These are phyloP conservation scores for Rhopalosiphum padi DNA, from an alignment of 1,140 invertebrate genomes.

Conservation along the genomic window DNA sequence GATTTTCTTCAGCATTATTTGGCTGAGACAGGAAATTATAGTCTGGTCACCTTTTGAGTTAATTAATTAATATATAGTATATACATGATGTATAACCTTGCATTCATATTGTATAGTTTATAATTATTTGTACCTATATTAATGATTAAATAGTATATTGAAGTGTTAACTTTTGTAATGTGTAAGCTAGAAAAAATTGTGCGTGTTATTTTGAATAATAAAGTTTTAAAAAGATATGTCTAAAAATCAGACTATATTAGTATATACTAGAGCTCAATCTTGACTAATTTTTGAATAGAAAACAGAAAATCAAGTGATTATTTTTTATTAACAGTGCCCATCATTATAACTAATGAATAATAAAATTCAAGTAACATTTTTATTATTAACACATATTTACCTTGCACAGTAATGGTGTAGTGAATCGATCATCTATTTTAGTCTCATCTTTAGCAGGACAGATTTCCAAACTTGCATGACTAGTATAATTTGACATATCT, in stretches of 20 bases:
- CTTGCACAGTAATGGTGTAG: constrained; percentile 38
- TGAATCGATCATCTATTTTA: constrained; percentile 48
- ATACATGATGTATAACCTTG: background rate
- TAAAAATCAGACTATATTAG: too few relatives aligned
- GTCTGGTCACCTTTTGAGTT: background rate
- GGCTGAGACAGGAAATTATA: background rate
- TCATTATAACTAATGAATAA: background rate
- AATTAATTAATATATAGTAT: background rate
- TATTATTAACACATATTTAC: background rate
- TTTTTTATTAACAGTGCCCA: too few relatives aligned
- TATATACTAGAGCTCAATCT: too few relatives aligned
- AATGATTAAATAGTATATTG: too few relatives aligned
- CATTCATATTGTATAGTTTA: background rate
- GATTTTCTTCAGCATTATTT: background rate
- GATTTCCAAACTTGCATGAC: constrained; percentile 54
- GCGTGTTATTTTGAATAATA: too few relatives aligned
- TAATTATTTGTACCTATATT: background rate
- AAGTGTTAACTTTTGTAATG: too few relatives aligned
- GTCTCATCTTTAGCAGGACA: constrained; percentile 41
- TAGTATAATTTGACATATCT: constrained; percentile 51
- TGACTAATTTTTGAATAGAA: background rate
- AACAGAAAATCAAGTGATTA: background rate
- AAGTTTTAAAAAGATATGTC: too few relatives aligned
- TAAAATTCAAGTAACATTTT: background rate
- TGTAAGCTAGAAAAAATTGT: background rate